Conservation (phyloP, 2,888 invertebrate species). For the Himalopsyche anomala region DNA sequence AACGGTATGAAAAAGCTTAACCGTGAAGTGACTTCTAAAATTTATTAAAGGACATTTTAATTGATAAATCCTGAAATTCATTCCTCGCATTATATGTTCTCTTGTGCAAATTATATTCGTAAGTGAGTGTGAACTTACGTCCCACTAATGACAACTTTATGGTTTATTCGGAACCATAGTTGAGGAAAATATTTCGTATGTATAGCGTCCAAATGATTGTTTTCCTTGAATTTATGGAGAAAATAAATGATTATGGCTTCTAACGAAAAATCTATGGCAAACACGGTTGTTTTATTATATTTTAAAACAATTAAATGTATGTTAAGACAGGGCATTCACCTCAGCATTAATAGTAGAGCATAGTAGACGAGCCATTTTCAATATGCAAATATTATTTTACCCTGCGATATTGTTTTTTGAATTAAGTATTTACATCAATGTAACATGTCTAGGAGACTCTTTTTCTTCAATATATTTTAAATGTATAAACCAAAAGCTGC, state of each 20-base stretch:
- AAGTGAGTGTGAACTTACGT: conserved; percentile 64
- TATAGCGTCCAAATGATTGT: background rate
- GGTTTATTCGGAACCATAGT: background rate
- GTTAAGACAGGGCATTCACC: conserved; percentile 34
- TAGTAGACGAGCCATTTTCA: background rate
- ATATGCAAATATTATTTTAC: conserved; percentile 6
- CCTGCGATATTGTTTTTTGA: background rate
- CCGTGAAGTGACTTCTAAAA: background rate
- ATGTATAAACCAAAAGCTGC: no score
- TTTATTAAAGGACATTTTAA: background rate
- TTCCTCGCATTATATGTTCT: background rate
- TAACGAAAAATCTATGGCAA: background rate
- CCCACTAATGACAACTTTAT: conserved; percentile 17
- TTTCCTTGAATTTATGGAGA: background rate
- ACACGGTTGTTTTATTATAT: background rate
- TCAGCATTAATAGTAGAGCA: background rate
- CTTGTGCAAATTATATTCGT: conserved; percentile 68
- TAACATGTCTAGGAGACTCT: no score
- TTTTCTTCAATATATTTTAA: no score
- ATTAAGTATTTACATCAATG: no score
- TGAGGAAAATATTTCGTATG: conserved; percentile 12
- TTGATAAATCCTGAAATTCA: background rate
- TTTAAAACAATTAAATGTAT: background rate
- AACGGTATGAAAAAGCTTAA: background rate
- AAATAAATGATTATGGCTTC: background rate